phyloP scores from a whole-genome alignment of 2,797 vertebrate genomes.

The Centroberyx gerrardi region DNA sequence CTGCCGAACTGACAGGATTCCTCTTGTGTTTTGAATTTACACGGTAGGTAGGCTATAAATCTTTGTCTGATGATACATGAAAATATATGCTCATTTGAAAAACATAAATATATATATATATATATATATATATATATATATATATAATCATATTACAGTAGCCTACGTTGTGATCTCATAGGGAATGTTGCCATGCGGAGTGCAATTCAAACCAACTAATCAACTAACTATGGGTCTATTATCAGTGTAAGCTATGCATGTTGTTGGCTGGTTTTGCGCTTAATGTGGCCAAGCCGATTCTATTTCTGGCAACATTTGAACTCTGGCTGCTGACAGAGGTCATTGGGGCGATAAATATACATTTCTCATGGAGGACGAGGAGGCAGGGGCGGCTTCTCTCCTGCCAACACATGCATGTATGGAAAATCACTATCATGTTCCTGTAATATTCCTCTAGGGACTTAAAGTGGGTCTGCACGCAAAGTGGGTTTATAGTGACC shows the following conservation, averaged over 20 bases:
- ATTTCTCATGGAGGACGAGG: slow-evolving; percentile 22
- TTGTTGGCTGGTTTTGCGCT: background rate
- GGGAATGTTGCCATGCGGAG: too few species aligned
- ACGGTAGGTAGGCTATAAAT: background rate
- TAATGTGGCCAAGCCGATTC: background rate
- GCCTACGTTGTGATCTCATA: background rate
- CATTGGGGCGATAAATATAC: slow-evolving; percentile 32
- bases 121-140: too few species aligned
- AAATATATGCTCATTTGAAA: background rate
- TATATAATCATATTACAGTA: background rate
- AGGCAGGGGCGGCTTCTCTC: slow-evolving; percentile 5
- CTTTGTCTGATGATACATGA: too few species aligned
- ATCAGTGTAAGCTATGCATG: background rate
- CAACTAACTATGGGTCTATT: background rate
- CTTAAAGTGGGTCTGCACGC: background rate
- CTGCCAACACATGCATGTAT: background rate
- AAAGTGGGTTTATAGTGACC: background rate
- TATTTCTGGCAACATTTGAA: slow-evolving; percentile 44
- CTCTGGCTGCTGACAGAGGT: slow-evolving; percentile 44
- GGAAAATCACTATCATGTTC: background rate
- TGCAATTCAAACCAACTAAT: too few species aligned
- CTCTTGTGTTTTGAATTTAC: background rate
- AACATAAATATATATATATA: too few species aligned
- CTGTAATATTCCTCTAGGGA: background rate
- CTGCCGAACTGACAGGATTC: slow-evolving; percentile 4